Percentiles rank a stretch among this genome's conserved stretches.
phyloP scores from a whole-genome alignment of 2,888 invertebrate species.

The Xanthostigma xanthostigma region DNA sequence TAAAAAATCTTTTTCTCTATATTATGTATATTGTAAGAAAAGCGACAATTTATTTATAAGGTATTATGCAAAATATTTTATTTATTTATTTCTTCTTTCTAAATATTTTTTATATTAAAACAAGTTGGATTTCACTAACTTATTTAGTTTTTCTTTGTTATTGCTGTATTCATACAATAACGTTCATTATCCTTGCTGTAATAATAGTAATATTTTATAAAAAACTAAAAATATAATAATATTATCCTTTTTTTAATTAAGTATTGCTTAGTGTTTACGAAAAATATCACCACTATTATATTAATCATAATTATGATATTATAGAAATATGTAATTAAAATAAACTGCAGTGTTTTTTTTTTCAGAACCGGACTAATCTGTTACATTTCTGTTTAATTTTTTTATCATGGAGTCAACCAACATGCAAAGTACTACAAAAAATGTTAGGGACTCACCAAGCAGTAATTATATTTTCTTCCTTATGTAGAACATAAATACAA shows the following conservation, averaged over 20 bases:
- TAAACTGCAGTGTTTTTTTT: not conserved
- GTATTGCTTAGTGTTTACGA: constrained; percentile 7
- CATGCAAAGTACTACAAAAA: too few species aligned
- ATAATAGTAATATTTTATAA: not conserved
- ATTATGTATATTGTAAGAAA: too few species aligned
- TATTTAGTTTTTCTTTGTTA: not conserved
- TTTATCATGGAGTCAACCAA: too few species aligned
- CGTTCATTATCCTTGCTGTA: not conserved
- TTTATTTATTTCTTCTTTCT: constrained; percentile 8
- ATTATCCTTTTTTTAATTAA: constrained; percentile 1
- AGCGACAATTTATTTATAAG: not conserved
- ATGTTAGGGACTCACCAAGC: too few species aligned
- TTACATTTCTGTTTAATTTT: too few species aligned
- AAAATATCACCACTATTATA: constrained; percentile 5
- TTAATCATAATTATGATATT: not conserved
- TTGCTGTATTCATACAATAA: not conserved
- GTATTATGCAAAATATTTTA: constrained; percentile 12
- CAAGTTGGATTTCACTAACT: not conserved
- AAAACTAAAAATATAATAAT: not conserved
- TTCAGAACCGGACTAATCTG: not conserved
- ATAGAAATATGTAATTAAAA: not conserved
- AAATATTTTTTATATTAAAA: not conserved
- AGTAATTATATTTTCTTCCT: too few species aligned
- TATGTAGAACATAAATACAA: too few species aligned
- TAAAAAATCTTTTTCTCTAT: not conserved